Evolutionary conservation across 2,888 invertebrate genomes (phyloP).

Genomic region (Hypena proboscidalis): DNA sequence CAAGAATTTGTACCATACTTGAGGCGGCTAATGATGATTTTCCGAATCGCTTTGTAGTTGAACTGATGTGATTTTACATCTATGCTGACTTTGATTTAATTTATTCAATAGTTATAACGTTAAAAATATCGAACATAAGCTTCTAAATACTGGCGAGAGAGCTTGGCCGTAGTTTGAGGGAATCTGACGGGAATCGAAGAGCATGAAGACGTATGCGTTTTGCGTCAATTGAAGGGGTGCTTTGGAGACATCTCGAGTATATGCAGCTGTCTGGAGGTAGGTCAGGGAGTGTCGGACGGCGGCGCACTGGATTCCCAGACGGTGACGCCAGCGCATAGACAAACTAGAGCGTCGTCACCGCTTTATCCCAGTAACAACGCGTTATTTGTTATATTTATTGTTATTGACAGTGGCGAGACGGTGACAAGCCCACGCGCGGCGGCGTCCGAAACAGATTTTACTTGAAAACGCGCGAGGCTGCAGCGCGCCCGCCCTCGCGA

Average conservation of each 20-base stretch:
- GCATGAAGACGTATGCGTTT: too few relatives aligned
- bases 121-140: too few relatives aligned
- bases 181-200: too few relatives aligned
- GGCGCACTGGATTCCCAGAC: constrained; percentile 81
- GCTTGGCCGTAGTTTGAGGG: too few relatives aligned
- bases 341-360: constrained; percentile 80
- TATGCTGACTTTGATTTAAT: too few relatives aligned
- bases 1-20: too few relatives aligned
- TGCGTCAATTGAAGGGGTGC: not conserved
- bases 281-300: constrained; percentile 72
- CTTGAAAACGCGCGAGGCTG: constrained; percentile 56
- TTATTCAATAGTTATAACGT: too few relatives aligned
- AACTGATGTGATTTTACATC: too few relatives aligned
- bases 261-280: constrained; percentile 71
- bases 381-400: constrained; percentile 82
- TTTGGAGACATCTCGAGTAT: constrained; percentile 46
- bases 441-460: constrained; percentile 61
- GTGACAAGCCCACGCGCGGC: constrained; percentile 78
- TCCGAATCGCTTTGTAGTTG: too few relatives aligned
- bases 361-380: constrained; percentile 75
- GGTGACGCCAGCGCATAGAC: constrained; percentile 79
- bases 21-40: too few relatives aligned
- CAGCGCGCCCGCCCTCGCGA: constrained; percentile 57
- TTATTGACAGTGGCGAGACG: constrained; percentile 81
- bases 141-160: too few relatives aligned